A percentile compares a stretch with the other conserved stretches of the same genome.
Conservation (phyloP, 1,140 invertebrate genomes). For the Lepidotrigona ventralis region DNA sequence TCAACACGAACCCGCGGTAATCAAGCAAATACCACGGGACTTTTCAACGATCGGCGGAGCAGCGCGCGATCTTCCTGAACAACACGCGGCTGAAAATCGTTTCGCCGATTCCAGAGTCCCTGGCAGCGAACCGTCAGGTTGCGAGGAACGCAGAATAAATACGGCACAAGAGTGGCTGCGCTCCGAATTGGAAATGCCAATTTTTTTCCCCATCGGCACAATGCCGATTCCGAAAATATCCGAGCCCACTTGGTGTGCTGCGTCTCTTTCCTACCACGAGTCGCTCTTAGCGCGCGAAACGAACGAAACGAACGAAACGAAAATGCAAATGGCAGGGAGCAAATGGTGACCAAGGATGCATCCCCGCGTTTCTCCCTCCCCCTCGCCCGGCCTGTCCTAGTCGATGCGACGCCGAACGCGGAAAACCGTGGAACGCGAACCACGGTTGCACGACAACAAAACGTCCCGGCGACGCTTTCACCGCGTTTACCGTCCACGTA, state of each 20-base stretch:
- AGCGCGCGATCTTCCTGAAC: not conserved
- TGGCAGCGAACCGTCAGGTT: not conserved
- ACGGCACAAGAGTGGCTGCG: no score
- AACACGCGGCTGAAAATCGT: not conserved
- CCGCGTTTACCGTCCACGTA: slow-evolving; percentile 23
- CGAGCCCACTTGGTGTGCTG: not conserved
- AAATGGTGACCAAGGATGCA: not conserved
- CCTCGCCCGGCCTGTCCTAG: not conserved
- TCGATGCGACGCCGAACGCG: slow-evolving; percentile 22
- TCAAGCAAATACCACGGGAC: not conserved
- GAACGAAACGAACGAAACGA: not conserved
- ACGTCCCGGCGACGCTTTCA: slow-evolving; percentile 16
- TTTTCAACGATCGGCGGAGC: not conserved
- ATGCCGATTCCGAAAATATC: slow-evolving; percentile 38
- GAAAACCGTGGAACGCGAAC: slow-evolving; percentile 13
- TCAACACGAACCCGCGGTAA: not conserved
- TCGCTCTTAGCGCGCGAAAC: not conserved
- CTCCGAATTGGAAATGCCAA: slow-evolving; percentile 12
- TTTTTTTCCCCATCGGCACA: slow-evolving; percentile 21
- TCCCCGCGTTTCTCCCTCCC: not conserved
- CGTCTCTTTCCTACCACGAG: not conserved
- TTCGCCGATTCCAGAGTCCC: not conserved
- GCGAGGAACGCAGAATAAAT: not conserved
- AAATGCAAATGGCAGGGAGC: slow-evolving; percentile 3
- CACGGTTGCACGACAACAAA: slow-evolving; percentile 7